Percentiles rank a stretch among this genome's conserved stretches.
These are phyloP conservation scores for Musca domestica DNA, from an alignment of 1,140 invertebrate genomes.

Conservation along the genomic window DNA sequence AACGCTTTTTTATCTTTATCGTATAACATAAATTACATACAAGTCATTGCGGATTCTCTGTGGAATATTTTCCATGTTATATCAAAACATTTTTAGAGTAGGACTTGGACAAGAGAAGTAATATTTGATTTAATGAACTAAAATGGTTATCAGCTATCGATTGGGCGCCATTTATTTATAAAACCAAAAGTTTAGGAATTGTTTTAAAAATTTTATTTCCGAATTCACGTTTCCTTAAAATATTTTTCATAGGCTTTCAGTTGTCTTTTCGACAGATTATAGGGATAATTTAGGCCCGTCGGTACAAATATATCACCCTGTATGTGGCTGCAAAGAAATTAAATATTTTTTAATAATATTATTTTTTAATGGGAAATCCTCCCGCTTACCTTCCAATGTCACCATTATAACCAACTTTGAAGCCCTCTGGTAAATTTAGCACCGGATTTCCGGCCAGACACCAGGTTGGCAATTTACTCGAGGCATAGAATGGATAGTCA, in stretches of 20 bases:
- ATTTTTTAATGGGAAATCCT: neutral
- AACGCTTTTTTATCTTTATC: too few species aligned
- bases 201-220: too few species aligned
- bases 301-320: slow-evolving; percentile 43
- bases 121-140: too few species aligned
- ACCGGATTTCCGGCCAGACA: slow-evolving; percentile 32
- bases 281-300: slow-evolving; percentile 45
- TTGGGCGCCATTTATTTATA: too few species aligned
- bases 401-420: slow-evolving; percentile 45
- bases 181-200: too few species aligned
- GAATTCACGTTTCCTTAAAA: neutral
- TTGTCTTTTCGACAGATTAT: slow-evolving; percentile 46
- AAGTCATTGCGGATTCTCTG: too few species aligned
- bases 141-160: too few species aligned
- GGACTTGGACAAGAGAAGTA: too few species aligned
- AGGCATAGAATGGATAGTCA: slow-evolving; percentile 47
- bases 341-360: neutral
- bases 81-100: too few species aligned
- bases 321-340: slow-evolving; percentile 33
- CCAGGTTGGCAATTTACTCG: slow-evolving; percentile 33
- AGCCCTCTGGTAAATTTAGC: slow-evolving; percentile 36
- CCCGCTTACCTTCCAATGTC: slow-evolving; percentile 38
- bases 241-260: slow-evolving; percentile 19
- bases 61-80: too few species aligned
- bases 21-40: too few species aligned